Evolutionary conservation across 53 echinoderm and acorn worm species (phyloP).

Genomic region (Astropecten irregularis): DNA sequence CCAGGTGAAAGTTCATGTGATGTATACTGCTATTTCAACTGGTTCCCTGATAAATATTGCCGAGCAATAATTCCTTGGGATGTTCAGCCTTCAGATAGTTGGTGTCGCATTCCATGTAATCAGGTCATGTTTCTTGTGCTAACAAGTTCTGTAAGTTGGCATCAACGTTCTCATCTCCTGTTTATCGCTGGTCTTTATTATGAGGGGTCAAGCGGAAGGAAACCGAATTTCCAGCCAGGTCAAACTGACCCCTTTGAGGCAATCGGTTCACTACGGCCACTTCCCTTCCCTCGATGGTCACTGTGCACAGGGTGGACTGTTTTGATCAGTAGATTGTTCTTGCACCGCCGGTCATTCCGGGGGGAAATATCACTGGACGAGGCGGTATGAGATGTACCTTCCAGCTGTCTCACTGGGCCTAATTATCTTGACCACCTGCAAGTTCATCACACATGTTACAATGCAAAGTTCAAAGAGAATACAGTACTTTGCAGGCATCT

Average conservation of each 20-base stretch:
- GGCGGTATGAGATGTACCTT: conserved; percentile 93
- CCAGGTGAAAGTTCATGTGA: too few species aligned
- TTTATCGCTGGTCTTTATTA: background rate
- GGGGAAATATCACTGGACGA: conserved; percentile 99
- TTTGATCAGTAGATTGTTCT: background rate
- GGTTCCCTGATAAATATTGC: too few species aligned
- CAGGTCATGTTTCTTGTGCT: too few species aligned
- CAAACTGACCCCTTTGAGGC: too few species aligned
- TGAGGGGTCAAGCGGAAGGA: background rate
- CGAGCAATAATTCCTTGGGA: too few species aligned
- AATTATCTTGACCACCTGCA: conserved; percentile 97
- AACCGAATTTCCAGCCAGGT: background rate
- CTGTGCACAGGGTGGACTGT: background rate
- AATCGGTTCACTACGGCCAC: background rate
- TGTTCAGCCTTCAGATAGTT: too few species aligned
- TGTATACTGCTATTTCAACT: too few species aligned
- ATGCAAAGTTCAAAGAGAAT: background rate
- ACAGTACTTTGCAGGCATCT: background rate
- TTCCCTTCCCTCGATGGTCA: background rate
- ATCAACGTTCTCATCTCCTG: too few species aligned
- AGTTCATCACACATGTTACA: background rate
- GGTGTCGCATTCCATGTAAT: too few species aligned
- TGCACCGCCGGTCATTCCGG: too few species aligned
- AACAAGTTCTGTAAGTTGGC: too few species aligned
- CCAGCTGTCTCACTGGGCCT: conserved; percentile 99